phyloP scores from a whole-genome alignment of 1,140 invertebrate species.

The Maconellicoccus hirsutus region DNA sequence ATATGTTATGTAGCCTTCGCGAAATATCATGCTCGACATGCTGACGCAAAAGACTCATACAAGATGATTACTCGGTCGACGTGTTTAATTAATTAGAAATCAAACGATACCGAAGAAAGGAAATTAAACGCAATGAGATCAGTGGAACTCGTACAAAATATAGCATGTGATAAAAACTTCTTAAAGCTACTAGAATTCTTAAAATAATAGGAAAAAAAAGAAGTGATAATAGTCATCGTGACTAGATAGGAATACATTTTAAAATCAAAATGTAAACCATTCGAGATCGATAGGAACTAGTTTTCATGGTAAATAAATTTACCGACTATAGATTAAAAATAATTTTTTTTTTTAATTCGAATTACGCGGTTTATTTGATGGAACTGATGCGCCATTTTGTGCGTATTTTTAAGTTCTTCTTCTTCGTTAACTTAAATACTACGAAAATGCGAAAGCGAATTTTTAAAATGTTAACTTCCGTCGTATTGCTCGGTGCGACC shows the following conservation, averaged over 20 bases:
- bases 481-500: background rate
- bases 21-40: too few relatives aligned
- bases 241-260: background rate
- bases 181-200: background rate
- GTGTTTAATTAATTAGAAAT: too few relatives aligned
- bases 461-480: background rate
- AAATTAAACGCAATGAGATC: conserved; percentile 2
- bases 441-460: conserved; percentile 1
- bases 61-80: too few relatives aligned
- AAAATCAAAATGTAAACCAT: background rate
- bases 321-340: conserved; percentile 4
- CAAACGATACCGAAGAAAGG: too few relatives aligned
- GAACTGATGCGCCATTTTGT: too few relatives aligned
- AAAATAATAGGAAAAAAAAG: background rate
- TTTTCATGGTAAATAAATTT: background rate
- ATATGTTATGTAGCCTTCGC: too few relatives aligned
- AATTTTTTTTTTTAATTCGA: background rate
- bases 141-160: background rate
- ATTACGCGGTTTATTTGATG: background rate
- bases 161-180: conserved; percentile 4
- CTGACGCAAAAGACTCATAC: too few relatives aligned
- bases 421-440: background rate
- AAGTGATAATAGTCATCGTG: background rate
- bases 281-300: conserved; percentile 7
- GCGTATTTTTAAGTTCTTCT: too few relatives aligned